Base-by-base conservation (phyloP, 2,113 vertebrate species). In the Micromys minutus region DNA sequence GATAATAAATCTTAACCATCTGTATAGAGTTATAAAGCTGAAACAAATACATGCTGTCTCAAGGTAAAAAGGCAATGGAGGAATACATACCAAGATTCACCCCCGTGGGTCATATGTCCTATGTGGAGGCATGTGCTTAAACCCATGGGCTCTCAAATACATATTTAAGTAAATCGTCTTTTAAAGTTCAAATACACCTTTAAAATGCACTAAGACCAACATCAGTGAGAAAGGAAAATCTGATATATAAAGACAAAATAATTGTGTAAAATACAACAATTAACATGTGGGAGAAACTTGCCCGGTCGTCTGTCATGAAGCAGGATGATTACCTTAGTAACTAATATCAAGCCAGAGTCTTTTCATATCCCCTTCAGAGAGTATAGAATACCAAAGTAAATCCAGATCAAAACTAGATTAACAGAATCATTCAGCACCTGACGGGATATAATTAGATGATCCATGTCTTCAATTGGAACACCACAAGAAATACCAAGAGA, bases 311-410 rank as follows among this genome's bases (percentile, higher is more conserved):
- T 72, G 7, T 50, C 31, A 65, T 13, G 1, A 26, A 39, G 34
- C 22, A 34, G 17, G 34, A 50, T 45, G 22, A 11, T 76, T 5
- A 16, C 22, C 3, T 67, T 94, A 88, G 94, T 84, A 92, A 97
- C 97, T 85, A 94, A 90, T 80, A 97, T 26, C n/a, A 80, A 96
- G 89, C 92, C 94, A 85, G 22, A 94, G 97, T 97, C 96, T 75
- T 97, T 67, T 94, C 26, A 77, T 39, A 59, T 36, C 79, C 61
- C n/a, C 80, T 94, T 96, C 94, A 96, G 95, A 94, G 96, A 97
- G 97, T 97, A 96, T 63, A 97, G 93, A 97, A 15, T 21, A 72
- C 45, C 92, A 94, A 61, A 94, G 87, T 94, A 91, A 97, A 95
- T 71, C 95, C 96, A 96, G 63, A n/a, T 71, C 63, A 79, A 61